Conservation (phyloP, 2,888 invertebrate genomes). For the Nemotelus pantherinus region DNA sequence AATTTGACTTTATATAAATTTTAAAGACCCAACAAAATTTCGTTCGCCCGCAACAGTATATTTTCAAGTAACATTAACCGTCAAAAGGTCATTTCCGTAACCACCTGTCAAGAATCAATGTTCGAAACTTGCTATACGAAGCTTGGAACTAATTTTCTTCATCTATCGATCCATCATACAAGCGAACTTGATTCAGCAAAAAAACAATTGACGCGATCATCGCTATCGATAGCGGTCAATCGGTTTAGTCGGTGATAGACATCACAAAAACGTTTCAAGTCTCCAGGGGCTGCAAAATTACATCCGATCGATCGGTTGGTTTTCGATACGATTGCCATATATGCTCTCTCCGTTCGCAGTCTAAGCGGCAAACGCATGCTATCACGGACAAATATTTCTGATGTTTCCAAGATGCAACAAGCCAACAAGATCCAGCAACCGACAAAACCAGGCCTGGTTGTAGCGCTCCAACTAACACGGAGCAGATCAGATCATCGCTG, state of each 20-base stretch:
- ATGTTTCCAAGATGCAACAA: no score
- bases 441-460: no score
- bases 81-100: constrained; percentile 31
- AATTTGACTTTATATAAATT: no score
- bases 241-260: constrained; percentile 48
- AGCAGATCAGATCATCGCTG: constrained; percentile 24
- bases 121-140: background rate
- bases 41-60: no score
- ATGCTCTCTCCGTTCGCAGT: background rate
- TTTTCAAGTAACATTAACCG: no score
- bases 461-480: background rate
- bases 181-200: background rate
- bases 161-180: constrained; percentile 29
- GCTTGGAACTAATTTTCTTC: constrained; percentile 20
- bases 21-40: no score
- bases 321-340: constrained; percentile 27
- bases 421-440: no score
- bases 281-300: constrained; percentile 47
- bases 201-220: constrained; percentile 39
- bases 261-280: constrained; percentile 47
- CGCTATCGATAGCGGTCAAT: constrained; percentile 41
- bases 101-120: constrained; percentile 27
- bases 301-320: constrained; percentile 42
- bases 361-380: background rate
- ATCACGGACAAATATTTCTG: constrained; percentile 13